phyloP scores from a whole-genome alignment of 2,113 vertebrate species.

The Cyphomyrus plagiostoma region DNA sequence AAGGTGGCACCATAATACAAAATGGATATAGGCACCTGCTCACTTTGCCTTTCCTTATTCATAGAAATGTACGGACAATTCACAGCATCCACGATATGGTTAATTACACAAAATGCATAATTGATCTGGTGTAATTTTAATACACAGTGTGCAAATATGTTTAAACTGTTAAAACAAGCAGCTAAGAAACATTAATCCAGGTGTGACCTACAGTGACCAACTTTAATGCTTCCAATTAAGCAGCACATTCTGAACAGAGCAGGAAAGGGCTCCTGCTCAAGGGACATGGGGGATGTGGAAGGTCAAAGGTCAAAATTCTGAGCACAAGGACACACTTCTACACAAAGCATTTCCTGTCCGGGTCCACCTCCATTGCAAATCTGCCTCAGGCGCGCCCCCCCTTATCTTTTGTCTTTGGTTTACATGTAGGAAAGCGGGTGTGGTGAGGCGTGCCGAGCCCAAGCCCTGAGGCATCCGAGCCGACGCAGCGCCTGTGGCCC shows the following conservation, averaged over 20 bases:
- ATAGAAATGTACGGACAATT: background rate
- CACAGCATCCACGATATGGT: background rate
- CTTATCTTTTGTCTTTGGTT: background rate
- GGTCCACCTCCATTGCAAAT: background rate
- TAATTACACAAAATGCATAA: background rate
- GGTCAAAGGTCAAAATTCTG: background rate
- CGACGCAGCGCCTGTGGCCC: background rate
- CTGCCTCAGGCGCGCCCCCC: background rate
- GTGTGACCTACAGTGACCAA: background rate
- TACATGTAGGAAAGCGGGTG: background rate
- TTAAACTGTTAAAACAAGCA: background rate
- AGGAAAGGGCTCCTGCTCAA: background rate
- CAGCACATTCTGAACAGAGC: background rate
- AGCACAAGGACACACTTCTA: constrained; percentile 13
- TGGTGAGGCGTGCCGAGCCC: background rate
- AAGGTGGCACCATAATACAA: background rate
- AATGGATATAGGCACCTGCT: background rate
- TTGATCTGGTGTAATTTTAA: background rate
- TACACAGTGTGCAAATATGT: background rate
- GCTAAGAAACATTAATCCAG: background rate
- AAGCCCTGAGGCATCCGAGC: background rate
- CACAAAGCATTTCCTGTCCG: constrained; percentile 26
- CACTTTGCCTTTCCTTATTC: background rate
- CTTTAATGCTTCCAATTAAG: background rate
- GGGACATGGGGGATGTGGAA: background rate